Percentiles rank a stretch among this genome's conserved stretches.
These are phyloP conservation scores for Corynorhinus townsendii DNA, from an alignment of 2,113 vertebrate genomes.

Conservation along the genomic window DNA sequence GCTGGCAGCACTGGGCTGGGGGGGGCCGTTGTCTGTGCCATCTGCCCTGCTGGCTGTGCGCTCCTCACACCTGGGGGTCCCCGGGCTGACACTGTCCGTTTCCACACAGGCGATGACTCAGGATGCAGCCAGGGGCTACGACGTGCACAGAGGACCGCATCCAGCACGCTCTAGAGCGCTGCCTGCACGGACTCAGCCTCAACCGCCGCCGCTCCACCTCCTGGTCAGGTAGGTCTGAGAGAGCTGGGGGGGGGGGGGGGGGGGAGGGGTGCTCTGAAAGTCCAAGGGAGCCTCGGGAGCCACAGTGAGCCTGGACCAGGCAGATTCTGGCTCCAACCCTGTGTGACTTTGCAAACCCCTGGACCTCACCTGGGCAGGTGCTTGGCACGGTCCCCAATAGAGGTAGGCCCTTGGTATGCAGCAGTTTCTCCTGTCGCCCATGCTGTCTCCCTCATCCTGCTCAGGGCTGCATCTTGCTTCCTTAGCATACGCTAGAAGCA, in stretches of 20 bases:
- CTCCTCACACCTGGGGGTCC: not conserved
- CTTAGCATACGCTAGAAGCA: not conserved
- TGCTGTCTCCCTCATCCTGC: not conserved
- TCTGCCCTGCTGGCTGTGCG: too few species aligned
- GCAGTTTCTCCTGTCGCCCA: not conserved
- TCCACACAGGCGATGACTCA: slow-evolving; percentile 85
- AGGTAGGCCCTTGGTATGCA: fast-evolving
- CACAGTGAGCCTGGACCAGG: fast-evolving
- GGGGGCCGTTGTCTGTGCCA: fast-evolving
- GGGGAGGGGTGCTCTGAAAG: fast-evolving
- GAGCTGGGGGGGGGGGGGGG: fast-evolving
- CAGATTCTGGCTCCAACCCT: not conserved
- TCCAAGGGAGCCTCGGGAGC: fast-evolving
- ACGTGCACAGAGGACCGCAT: slow-evolving; percentile 98
- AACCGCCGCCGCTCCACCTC: slow-evolving; percentile 77
- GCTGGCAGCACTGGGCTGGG: fast-evolving
- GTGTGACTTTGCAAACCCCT: not conserved
- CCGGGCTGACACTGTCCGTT: not conserved
- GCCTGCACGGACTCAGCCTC: slow-evolving; percentile 89
- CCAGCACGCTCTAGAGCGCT: slow-evolving; percentile 94
- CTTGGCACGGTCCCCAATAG: not conserved
- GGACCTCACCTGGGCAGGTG: not conserved
- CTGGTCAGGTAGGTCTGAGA: slow-evolving; percentile 89
- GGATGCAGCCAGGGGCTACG: slow-evolving; percentile 92
- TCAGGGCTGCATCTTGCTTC: not conserved